These are phyloP conservation scores for Lepus oiostolus DNA, from an alignment of 2,797 vertebrate genomes.

Conservation along the genomic window DNA sequence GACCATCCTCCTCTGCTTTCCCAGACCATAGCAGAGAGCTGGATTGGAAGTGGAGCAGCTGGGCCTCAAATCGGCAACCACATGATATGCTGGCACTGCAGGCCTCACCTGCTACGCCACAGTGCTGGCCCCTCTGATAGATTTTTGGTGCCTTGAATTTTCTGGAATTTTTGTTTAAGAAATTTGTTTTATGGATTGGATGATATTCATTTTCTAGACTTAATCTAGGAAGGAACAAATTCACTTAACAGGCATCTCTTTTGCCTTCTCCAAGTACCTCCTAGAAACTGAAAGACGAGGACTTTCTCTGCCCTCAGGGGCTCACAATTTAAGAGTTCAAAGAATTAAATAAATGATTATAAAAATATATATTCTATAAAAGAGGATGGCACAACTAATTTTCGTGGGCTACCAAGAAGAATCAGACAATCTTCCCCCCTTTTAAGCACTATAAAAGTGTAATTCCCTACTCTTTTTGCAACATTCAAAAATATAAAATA, in stretches of 20 bases:
- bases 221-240: neutral
- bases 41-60: no score
- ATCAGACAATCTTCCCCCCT: neutral
- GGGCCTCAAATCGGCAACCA: no score
- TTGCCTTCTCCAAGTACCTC: neutral
- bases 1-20: no score
- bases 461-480: constrained; percentile 40
- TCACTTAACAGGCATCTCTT: constrained; percentile 22
- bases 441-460: constrained; percentile 36
- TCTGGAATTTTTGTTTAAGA: constrained; percentile 4
- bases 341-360: constrained; percentile 19
- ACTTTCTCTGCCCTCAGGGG: neutral
- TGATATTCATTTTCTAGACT: constrained; percentile 2
- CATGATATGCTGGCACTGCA: no score
- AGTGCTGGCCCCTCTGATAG: no score
- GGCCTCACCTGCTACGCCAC: no score
- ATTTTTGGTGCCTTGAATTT: neutral
- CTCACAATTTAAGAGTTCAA: constrained; percentile 17
- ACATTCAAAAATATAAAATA: constrained; percentile 61
- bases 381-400: constrained; percentile 17
- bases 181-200: constrained; percentile 11
- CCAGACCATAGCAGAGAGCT: no score
- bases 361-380: neutral
- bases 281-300: neutral
- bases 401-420: neutral